Evolutionary conservation across 2,888 invertebrate species (phyloP).

Genomic region (Charanyca ferruginea): DNA sequence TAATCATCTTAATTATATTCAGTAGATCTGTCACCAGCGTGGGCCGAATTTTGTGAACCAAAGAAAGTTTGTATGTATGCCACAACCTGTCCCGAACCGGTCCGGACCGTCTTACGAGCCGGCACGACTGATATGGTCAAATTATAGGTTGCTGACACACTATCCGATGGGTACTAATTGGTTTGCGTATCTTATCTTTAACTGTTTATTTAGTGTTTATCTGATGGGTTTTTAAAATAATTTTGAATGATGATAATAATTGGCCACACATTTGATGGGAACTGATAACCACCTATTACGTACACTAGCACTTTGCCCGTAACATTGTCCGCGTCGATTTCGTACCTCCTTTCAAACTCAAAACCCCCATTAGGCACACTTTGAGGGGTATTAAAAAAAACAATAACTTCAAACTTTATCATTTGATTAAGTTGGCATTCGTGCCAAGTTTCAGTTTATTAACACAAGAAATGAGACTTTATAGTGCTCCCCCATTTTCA

Average conservation of each 20-base stretch:
- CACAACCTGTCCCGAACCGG: conserved; percentile 85
- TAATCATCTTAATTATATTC: conserved; percentile 18
- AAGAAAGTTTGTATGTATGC: conserved; percentile 86
- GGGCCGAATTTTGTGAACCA: conserved; percentile 74
- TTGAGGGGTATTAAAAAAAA: too few species aligned
- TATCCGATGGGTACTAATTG: conserved; percentile 48
- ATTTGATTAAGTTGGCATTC: too few species aligned
- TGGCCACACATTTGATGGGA: conserved; percentile 9
- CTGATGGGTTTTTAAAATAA: conserved; percentile 12
- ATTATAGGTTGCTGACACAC: conserved; percentile 70
- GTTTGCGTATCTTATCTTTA: conserved; percentile 39
- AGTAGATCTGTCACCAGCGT: conserved; percentile 68
- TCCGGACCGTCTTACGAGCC: conserved; percentile 54
- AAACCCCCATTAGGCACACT: too few species aligned
- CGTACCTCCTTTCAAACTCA: too few species aligned
- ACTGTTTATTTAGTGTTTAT: conserved; percentile 38
- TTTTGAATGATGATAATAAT: conserved; percentile 5
- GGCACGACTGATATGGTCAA: conserved; percentile 69
- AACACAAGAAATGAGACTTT: too few species aligned
- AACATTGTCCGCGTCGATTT: too few species aligned
- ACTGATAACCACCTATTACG: neutral
- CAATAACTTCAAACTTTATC: too few species aligned
- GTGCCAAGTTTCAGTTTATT: too few species aligned
- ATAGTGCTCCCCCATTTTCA: too few species aligned
- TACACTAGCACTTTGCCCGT: too few species aligned